Base-by-base conservation (phyloP, 2,113 vertebrate genomes). In the Bubo bubo region DNA sequence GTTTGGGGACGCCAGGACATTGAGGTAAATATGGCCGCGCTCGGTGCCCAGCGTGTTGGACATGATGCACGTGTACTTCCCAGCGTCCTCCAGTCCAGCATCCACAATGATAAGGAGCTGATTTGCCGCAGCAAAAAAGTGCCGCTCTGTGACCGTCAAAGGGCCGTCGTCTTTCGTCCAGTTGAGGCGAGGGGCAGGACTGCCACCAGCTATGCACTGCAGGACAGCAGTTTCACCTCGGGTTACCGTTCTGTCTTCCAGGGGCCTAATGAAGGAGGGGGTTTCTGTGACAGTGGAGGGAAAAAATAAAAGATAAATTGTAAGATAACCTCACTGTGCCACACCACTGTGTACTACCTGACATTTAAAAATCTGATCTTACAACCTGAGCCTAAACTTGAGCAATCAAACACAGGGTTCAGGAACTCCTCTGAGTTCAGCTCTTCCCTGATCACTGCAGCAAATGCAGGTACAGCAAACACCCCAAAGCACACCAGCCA, bases 21-120 rank as follows among this genome's bases (percentile, higher is more conserved):
- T 96, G 1, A 99, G 96, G 91, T 98, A 98, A 83, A 99, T 99
- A 30, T 99, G 98, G 67, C 98, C 98, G 12, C 98, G 97, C 76
- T 98, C 98, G 0, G 98, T 98, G 56, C 98, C 98, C 73, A 99
- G 97, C 0, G 98, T 98, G 73, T 99, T 99, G 49, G 98, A 99
- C 98, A 99, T 98, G 35, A 98, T 97, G 91, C 98, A 99, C 0
- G 98, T 99, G 19, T 99, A 99, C 95, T 98, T 99, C 26, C 98
- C 98, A n/a, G 98, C 98, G 76, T 99, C 98, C n/a, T 98, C 98
- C 8, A 98, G 94, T 1, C 98, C 98, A 3, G 98, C 93, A 64
- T 99, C 98, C 53, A 99, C 98, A 22, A 99, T 99, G 96, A 99
- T 98, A 11, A 99, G 98, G 23, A 99, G 98, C 30, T 99, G 98